Evolutionary conservation across 2,888 invertebrate genomes (phyloP), one percentile per base, ranked within the genome.

Genomic region (Creontiades dilutus): DNA sequence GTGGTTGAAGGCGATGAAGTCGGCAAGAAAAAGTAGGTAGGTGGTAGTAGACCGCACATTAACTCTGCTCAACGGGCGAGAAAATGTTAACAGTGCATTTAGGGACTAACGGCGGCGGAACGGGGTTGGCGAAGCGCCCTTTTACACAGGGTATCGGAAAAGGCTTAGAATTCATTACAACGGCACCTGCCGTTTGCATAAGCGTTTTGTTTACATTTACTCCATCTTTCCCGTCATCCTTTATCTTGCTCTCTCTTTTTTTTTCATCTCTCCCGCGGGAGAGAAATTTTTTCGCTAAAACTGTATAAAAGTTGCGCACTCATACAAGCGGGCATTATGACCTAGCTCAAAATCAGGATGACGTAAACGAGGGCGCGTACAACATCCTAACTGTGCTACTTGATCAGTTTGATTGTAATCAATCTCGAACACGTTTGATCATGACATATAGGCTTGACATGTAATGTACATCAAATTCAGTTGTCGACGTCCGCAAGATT

Each of bases 1-100:
- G 37, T 37, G 37, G 37, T 37, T 2, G 37, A 37, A 37, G 52
- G 16, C 16, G 52, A 52, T 52, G 52, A 37, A 75, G 47, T 75
- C 11, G 48, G 46, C 46, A 27, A 16, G 23, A 14, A 76, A 47
- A 68, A 86, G 57, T 57, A 61, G 85, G 37, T 28, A 37, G 85
- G 37, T 28, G 61, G 27, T 55, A 61, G 68, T 23, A 82, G 82
- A 85, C 85, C 61, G 46, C 61, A 61, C 57, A 61, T 61, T 85
- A 61, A 85, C 88, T 88, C 23, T 52, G 78, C 37, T 78, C 88
- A 88, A 76, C 80, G 78, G 52, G 88, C 80, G 76, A 80, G 88
- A 88, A 88, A 88, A 88, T 80, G 88, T 88, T 88, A 88, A 88
- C 88, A 46, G 55, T 46, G 88, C 80, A 52, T 88, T 88, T 80